phyloP scores from a whole-genome alignment of 1,140 invertebrate species.

The Sitophilus oryzae region DNA sequence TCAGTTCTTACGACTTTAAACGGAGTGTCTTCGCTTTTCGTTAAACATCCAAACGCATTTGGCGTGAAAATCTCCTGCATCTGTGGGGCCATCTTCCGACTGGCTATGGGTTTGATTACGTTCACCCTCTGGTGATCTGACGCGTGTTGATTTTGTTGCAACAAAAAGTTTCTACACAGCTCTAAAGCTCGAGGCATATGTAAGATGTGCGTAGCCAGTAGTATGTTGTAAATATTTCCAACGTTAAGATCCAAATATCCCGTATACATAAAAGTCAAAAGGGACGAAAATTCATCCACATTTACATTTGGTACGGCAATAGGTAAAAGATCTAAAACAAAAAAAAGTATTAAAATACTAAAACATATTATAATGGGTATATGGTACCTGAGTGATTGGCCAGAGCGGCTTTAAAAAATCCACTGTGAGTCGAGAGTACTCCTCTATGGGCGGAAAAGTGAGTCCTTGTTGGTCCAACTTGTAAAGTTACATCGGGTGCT shows the following conservation, averaged over 20 bases:
- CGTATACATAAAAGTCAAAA: conserved; percentile 73
- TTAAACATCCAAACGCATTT: conserved; percentile 18
- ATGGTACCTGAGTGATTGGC: conserved; percentile 34
- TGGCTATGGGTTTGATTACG: conserved; percentile 48
- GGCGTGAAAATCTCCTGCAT: conserved; percentile 30
- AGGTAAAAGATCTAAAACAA: conserved; percentile 33
- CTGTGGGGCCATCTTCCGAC: conserved; percentile 38
- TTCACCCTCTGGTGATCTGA: conserved; percentile 25
- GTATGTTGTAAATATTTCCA: conserved; percentile 66
- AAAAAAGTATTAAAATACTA: conserved; percentile 4
- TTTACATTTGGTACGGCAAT: conserved; percentile 54
- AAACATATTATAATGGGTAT: conserved; percentile 13
- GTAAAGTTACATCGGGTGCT: conserved; percentile 57
- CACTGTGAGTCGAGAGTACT: conserved; percentile 64
- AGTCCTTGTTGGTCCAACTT: conserved; percentile 56
- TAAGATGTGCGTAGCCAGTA: conserved; percentile 65
- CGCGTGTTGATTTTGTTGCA: conserved; percentile 35
- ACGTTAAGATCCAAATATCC: conserved; percentile 63
- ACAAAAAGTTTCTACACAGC: conserved; percentile 53
- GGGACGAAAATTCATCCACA: conserved; percentile 63
- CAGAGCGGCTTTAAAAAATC: conserved; percentile 58
- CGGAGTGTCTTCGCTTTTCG: conserved; percentile 35
- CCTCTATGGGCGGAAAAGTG: conserved; percentile 63
- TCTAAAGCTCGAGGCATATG: conserved; percentile 70
- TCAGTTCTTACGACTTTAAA: conserved; percentile 28